A percentile compares a stretch with the other conserved stretches of the same genome.
Evolutionary conservation across 2,113 vertebrate species (phyloP).

Genomic region (Petromus typicus): DNA sequence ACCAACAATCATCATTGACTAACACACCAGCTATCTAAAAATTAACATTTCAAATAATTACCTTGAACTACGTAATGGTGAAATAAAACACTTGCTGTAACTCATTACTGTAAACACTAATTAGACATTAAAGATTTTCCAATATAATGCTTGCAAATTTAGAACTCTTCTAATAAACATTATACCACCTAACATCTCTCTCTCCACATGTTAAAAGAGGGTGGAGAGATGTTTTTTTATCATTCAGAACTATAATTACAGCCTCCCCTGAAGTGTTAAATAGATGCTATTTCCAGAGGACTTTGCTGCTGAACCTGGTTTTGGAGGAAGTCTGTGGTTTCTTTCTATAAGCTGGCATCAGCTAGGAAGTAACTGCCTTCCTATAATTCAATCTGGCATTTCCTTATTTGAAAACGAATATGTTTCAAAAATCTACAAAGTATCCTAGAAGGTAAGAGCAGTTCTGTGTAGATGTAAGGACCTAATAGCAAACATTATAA

Average conservation of each 20-base stretch:
- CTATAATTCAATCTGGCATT: slow-evolving; percentile 27
- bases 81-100: background rate
- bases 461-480: slow-evolving; percentile 40
- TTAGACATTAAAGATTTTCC: background rate
- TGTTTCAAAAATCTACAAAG: background rate
- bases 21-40: background rate
- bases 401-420: slow-evolving; percentile 37
- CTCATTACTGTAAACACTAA: background rate
- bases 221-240: background rate
- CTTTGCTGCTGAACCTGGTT: background rate
- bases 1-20: background rate
- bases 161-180: background rate
- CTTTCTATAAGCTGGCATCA: background rate
- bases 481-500: background rate
- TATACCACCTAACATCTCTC: background rate
- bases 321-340: slow-evolving; percentile 5
- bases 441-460: background rate
- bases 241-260: background rate
- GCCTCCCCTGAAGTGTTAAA: slow-evolving; percentile 26
- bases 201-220: background rate
- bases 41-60: background rate
- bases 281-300: slow-evolving; percentile 20
- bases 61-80: background rate
- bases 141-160: background rate
- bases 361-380: background rate